Conservation (phyloP, 2,888 invertebrate species). For the Notodonta ziczac region DNA sequence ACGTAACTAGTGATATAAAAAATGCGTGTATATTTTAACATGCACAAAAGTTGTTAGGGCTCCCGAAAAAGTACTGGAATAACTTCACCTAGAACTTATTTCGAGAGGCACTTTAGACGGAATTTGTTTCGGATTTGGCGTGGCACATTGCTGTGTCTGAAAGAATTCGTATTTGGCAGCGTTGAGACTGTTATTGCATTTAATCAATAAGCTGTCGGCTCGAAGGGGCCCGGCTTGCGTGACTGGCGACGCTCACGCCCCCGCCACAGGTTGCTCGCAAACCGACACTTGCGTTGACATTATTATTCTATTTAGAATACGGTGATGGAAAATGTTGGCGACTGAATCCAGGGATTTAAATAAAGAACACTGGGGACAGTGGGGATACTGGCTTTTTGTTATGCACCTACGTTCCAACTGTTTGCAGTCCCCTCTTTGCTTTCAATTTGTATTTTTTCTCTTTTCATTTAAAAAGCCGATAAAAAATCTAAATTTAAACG, state of each 20-base stretch:
- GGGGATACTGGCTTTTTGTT: no score
- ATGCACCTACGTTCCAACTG: no score
- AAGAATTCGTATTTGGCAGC: conserved; percentile 3
- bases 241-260: conserved; percentile 60
- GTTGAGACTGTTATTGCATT: conserved; percentile 20
- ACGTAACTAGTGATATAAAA: no score
- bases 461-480: no score
- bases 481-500: no score
- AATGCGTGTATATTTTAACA: no score
- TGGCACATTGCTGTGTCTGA: background rate
- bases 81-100: no score
- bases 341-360: background rate
- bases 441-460: no score
- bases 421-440: no score
- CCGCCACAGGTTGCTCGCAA: conserved; percentile 47
- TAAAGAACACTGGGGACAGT: background rate
- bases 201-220: conserved; percentile 60
- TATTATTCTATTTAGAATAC: conserved; percentile 17
- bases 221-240: conserved; percentile 56
- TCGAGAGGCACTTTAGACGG: background rate
- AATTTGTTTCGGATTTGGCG: background rate
- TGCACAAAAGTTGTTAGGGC: no score
- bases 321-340: conserved; percentile 8
- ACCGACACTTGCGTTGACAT: conserved; percentile 31
- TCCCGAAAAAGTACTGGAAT: no score